Conservation (phyloP, 2,113 vertebrate species). For the Choloepus hoffmanni region DNA sequence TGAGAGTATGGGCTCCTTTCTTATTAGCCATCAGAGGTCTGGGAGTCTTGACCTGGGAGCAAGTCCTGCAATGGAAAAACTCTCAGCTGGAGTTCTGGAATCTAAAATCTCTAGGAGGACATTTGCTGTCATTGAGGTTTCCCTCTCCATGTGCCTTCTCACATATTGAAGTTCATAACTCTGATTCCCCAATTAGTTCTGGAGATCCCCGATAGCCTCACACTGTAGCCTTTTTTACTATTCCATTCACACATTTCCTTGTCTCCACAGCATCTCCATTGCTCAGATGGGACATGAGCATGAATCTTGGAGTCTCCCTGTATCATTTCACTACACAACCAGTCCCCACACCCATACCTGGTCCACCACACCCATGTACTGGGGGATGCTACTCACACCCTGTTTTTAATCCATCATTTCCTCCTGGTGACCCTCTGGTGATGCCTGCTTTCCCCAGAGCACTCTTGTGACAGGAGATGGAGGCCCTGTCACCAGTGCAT, state of each 20-base stretch:
- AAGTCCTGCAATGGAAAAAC: not conserved
- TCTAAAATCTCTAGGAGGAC: not conserved
- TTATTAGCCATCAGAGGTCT: not conserved
- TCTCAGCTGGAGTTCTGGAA: not conserved
- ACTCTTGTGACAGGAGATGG: not conserved
- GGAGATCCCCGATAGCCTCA: no score
- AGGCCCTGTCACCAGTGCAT: not conserved
- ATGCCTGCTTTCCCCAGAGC: conserved; percentile 21
- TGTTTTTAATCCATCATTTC: rapidly evolving
- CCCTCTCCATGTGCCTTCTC: not conserved
- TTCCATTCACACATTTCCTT: not conserved
- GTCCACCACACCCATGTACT: not conserved
- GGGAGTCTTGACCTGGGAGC: not conserved
- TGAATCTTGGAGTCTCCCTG: not conserved
- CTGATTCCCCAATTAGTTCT: not conserved
- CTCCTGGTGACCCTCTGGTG: not conserved
- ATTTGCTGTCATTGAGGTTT: not conserved
- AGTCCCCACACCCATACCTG: not conserved
- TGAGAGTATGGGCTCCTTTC: rapidly evolving
- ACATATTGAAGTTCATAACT: rapidly evolving
- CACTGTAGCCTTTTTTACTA: not conserved
- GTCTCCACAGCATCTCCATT: conserved; percentile 25
- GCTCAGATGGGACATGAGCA: not conserved
- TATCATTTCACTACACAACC: not conserved
- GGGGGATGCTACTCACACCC: not conserved